phyloP scores from a whole-genome alignment of 2,888 invertebrate genomes.

The Diaperis boleti region DNA sequence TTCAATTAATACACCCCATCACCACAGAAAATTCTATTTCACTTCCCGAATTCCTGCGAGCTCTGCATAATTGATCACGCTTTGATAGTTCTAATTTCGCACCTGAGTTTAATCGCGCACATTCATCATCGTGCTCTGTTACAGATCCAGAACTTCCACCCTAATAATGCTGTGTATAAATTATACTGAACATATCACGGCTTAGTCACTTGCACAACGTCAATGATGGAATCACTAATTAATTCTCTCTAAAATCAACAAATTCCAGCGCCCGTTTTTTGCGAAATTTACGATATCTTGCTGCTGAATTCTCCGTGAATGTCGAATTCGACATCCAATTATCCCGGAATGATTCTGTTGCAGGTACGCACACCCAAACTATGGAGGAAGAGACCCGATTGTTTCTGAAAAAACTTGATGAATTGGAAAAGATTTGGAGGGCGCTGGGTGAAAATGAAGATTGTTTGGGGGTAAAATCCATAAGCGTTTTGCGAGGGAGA shows the following conservation, averaged over 20 bases:
- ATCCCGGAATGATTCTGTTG: constrained; percentile 1
- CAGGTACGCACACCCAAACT: constrained; percentile 48
- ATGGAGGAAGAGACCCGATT: constrained; percentile 65
- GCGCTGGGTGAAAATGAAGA: constrained; percentile 53
- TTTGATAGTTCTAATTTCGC: constrained; percentile 32
- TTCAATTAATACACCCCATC: too few species aligned
- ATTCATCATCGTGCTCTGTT: constrained; percentile 23
- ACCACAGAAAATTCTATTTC: not conserved
- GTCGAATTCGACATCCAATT: constrained; percentile 7
- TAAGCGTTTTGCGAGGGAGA: constrained; percentile 59
- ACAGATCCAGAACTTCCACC: not conserved
- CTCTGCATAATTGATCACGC: constrained; percentile 27
- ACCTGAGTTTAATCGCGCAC: constrained; percentile 32
- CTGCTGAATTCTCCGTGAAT: constrained; percentile 4
- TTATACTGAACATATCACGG: constrained; percentile 26
- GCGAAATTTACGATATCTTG: not conserved
- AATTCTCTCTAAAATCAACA: constrained; percentile 6
- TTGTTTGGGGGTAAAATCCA: constrained; percentile 55
- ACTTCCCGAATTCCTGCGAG: not conserved
- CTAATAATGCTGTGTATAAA: constrained; percentile 26
- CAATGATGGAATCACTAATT: constrained; percentile 16
- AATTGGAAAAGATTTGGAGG: constrained; percentile 52
- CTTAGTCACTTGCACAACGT: constrained; percentile 26
- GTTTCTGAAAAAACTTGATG: constrained; percentile 64
- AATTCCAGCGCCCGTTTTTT: constrained; percentile 2